phyloP scores from a whole-genome alignment of 2,888 invertebrate species.

The Aphidius colemani region DNA sequence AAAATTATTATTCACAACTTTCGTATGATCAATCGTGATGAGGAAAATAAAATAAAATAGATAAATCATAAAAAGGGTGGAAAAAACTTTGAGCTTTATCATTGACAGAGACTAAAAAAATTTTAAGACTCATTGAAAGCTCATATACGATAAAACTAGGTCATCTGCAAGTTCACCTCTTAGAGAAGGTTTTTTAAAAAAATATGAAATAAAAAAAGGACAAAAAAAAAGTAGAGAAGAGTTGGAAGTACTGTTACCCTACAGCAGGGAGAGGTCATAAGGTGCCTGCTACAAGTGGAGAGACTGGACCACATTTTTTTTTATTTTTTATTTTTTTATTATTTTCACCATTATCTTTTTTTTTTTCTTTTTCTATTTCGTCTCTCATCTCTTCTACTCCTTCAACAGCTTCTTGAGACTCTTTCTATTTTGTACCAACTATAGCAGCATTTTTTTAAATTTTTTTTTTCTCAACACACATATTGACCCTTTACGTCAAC shows the following conservation, averaged over 20 bases:
- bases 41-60: too few relatives aligned
- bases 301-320: constrained; percentile 16
- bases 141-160: too few relatives aligned
- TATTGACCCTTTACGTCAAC: constrained; percentile 3
- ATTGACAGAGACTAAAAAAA: neutral
- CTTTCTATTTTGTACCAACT: constrained; percentile 6
- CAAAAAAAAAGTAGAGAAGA: neutral
- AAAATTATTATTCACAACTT: too few relatives aligned
- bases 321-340: neutral
- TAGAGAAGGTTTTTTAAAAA: neutral
- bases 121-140: constrained; percentile 6
- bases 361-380: constrained; percentile 9
- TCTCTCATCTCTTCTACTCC: constrained; percentile 7
- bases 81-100: neutral
- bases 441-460: neutral
- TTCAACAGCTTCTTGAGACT: constrained; percentile 8
- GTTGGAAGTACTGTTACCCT: constrained; percentile 9
- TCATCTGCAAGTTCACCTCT: neutral
- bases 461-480: neutral
- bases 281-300: constrained; percentile 1
- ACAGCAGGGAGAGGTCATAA: constrained; percentile 12
- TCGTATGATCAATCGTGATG: too few relatives aligned
- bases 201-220: neutral
- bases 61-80: too few relatives aligned
- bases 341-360: neutral